These are phyloP conservation scores for Todus mexicanus DNA, from an alignment of 2,797 vertebrate genomes.

Conservation along the genomic window DNA sequence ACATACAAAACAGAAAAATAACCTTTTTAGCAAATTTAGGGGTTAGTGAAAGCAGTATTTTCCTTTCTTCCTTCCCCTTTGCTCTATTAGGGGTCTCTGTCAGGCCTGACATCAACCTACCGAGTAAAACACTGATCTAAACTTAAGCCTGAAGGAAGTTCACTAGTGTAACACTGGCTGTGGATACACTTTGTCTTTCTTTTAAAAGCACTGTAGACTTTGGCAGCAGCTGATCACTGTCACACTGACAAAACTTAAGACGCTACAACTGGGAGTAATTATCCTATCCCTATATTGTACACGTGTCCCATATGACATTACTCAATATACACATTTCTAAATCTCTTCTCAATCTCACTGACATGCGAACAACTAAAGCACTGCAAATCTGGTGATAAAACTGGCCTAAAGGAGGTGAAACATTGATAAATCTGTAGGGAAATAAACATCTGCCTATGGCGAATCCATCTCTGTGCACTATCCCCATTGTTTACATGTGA, in stretches of 20 bases:
- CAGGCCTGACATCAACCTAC: neutral
- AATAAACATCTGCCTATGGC: neutral
- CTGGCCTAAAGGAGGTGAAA: neutral
- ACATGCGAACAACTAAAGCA: neutral
- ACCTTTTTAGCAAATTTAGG: neutral
- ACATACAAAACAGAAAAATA: neutral
- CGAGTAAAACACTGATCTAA: neutral
- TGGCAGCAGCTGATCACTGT: neutral
- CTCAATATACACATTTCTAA: neutral
- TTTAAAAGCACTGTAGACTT: neutral
- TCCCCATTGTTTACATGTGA: neutral
- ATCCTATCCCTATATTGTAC: rapidly evolving
- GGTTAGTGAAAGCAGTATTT: neutral
- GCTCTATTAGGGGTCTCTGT: neutral
- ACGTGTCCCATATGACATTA: neutral
- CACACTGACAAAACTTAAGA: neutral
- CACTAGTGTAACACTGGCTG: neutral
- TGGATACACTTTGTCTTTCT: neutral
- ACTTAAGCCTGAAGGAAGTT: neutral
- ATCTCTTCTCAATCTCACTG: neutral
- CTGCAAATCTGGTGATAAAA: neutral
- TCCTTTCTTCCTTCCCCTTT: neutral
- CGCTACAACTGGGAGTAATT: neutral
- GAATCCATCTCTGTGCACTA: neutral
- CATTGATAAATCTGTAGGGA: neutral